phyloP scores from a whole-genome alignment of 2,888 invertebrate genomes.

The Lasioglossum pauxillum region DNA sequence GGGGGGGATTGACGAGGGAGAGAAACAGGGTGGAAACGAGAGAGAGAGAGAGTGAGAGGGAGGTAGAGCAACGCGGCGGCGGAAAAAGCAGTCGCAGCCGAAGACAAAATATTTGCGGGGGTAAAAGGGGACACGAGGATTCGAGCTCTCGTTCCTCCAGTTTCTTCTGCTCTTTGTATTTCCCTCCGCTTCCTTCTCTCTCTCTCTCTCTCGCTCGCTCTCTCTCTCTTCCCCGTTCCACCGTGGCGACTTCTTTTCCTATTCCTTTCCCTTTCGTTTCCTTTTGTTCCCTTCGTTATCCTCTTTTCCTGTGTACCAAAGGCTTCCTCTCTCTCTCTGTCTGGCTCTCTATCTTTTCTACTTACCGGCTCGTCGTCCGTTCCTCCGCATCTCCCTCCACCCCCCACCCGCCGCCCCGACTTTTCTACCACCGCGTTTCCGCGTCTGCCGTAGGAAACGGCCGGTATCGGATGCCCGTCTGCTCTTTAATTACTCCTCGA shows the following conservation, averaged over 20 bases:
- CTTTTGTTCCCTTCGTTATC: slow-evolving; percentile 11
- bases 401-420: not conserved
- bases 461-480: slow-evolving; percentile 60
- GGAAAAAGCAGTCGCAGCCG: slow-evolving; percentile 45
- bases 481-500: slow-evolving; percentile 67
- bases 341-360: not conserved
- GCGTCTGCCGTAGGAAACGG: slow-evolving; percentile 16
- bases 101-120: slow-evolving; percentile 55
- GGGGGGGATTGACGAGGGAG: not conserved
- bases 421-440: not conserved
- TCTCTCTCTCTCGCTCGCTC: not conserved
- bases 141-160: slow-evolving; percentile 1
- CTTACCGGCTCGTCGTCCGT: not conserved
- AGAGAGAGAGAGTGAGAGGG: not conserved
- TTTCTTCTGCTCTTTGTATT: not conserved
- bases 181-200: not conserved
- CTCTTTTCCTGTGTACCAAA: slow-evolving; percentile 16
- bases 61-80: not conserved
- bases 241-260: slow-evolving; percentile 16
- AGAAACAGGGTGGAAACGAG: not conserved
- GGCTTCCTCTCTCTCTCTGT: not conserved
- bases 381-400: not conserved
- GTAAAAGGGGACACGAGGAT: slow-evolving; percentile 37
- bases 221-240: not conserved
- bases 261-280: not conserved